phyloP scores from a whole-genome alignment of 37 sponge, comb jelly and placozoan genomes.

The Theonella swinhoei region DNA sequence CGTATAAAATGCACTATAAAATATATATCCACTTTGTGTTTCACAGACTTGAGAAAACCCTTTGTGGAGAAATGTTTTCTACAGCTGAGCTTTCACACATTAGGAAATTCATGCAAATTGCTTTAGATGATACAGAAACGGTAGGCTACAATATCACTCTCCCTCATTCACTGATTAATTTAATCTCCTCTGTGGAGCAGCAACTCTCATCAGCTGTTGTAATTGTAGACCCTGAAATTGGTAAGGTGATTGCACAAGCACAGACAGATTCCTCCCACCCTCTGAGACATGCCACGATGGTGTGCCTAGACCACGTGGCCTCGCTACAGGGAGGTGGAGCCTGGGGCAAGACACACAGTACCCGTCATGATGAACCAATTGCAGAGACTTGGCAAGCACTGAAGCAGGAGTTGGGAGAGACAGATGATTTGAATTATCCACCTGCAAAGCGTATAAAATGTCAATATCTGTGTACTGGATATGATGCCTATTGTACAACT shows the following conservation, averaged over 20 bases:
- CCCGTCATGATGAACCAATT: neutral
- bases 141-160: neutral
- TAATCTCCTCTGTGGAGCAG: neutral
- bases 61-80: slow-evolving; percentile 59
- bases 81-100: slow-evolving; percentile 39
- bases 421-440: neutral
- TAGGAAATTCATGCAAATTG: slow-evolving; percentile 68
- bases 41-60: slow-evolving; percentile 60
- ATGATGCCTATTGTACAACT: slow-evolving; percentile 77
- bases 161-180: neutral
- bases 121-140: slow-evolving; percentile 14
- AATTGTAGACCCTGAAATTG: slow-evolving; percentile 68
- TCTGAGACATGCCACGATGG: slow-evolving; percentile 89
- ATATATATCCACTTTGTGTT: neutral
- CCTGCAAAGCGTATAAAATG: slow-evolving; percentile 47
- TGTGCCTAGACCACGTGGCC: slow-evolving; percentile 85
- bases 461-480: slow-evolving; percentile 93
- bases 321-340: slow-evolving; percentile 78
- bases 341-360: slow-evolving; percentile 20
- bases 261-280: slow-evolving; percentile 43
- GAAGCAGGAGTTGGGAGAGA: neutral
- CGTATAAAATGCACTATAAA: neutral
- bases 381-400: neutral
- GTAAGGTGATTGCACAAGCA: slow-evolving; percentile 59
- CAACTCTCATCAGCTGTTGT: slow-evolving; percentile 52